Percentiles rank a stretch among this genome's conserved stretches.
These are phyloP conservation scores for Drosophila meridiana DNA, from an alignment of 2,888 invertebrate species.

Conservation along the genomic window DNA sequence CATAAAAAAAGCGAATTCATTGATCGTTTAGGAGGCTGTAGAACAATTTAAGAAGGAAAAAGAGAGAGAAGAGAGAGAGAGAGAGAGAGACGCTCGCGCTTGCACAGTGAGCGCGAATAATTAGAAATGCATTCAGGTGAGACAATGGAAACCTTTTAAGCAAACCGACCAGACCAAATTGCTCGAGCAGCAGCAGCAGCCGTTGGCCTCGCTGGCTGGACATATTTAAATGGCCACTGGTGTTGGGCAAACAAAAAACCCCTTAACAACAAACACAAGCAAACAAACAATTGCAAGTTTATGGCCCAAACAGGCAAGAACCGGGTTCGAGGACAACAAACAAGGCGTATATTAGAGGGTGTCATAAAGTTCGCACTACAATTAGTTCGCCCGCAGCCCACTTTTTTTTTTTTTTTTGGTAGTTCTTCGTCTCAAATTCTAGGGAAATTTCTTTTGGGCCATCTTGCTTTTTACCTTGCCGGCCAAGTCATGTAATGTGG, in stretches of 20 bases:
- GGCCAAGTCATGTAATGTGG: conserved; percentile 69
- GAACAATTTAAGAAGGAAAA: conserved; percentile 1
- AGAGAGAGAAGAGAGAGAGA: background rate
- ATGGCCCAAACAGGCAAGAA: conserved; percentile 26
- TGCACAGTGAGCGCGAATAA: conserved; percentile 51
- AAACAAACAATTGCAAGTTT: conserved; percentile 62
- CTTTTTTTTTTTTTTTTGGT: conserved; percentile 37
- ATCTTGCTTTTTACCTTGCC: conserved; percentile 33
- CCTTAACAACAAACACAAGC: conserved; percentile 74
- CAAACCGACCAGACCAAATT: conserved; percentile 47
- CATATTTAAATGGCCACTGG: conserved; percentile 5
- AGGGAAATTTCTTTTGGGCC: conserved; percentile 44
- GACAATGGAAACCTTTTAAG: conserved; percentile 51
- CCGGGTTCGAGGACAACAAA: conserved; percentile 59
- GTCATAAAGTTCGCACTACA: conserved; percentile 71
- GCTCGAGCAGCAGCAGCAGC: conserved; percentile 17
- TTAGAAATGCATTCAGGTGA: conserved; percentile 67
- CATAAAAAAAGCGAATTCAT: conserved; percentile 64
- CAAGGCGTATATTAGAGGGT: conserved; percentile 42
- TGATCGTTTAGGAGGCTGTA: conserved; percentile 49
- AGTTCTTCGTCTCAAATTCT: conserved; percentile 54
- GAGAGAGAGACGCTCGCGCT: background rate
- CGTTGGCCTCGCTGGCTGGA: conserved; percentile 44
- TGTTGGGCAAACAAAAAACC: conserved; percentile 76
- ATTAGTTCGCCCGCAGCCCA: conserved; percentile 65